Base-by-base conservation (phyloP, 2,113 vertebrate species). In the Clinocottus analis region DNA sequence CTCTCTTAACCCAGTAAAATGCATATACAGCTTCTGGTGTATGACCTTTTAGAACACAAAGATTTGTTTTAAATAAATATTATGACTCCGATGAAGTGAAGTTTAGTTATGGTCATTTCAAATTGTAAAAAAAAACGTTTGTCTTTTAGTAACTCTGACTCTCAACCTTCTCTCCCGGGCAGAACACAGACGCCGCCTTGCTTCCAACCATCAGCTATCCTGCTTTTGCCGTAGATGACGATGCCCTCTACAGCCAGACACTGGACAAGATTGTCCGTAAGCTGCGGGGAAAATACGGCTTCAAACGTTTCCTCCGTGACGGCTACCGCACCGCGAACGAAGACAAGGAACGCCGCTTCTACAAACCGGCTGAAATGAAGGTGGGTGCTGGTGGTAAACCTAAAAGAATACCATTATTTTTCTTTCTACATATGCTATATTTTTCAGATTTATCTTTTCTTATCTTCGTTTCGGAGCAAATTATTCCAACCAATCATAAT, bases 351-450 rank as follows among this genome's bases (percentile, higher is more conserved):
- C 95, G 98, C 1, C 94, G 95, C 45, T 96, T 97, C 70, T 99
- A 99, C 81, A 98, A 97, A 87, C 96, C 98, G n/a, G 98, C 98
- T 6, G 98, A 99, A 85, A 99, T 99, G 91, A 99, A 99, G 98
- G 98, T 99, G 90, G 29, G 90, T 64, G n/a, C 65, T 45, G 5
- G 10, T 3, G 14, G 25, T 27, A 56, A 21, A 59, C 16, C 17
- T 35, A 11, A 55, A 53, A 51, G 14, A 2, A 41, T 31, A 1
- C 58, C 3, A 1, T 6, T 16, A 4, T 64, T 51, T 31, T 53
- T 56, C 17, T 14, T 51, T 51, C 3, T 14, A 7, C 51, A 62
- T 72, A 51, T 60, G 7, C 2, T 43, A 14, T 25, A 7, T 33
- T 31, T 35, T 0, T 0, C 19, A 23, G 8, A 16, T 65, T 31